Conservation (phyloP, 2,797 vertebrate genomes). For the Ctenopoma kingsleyae region DNA sequence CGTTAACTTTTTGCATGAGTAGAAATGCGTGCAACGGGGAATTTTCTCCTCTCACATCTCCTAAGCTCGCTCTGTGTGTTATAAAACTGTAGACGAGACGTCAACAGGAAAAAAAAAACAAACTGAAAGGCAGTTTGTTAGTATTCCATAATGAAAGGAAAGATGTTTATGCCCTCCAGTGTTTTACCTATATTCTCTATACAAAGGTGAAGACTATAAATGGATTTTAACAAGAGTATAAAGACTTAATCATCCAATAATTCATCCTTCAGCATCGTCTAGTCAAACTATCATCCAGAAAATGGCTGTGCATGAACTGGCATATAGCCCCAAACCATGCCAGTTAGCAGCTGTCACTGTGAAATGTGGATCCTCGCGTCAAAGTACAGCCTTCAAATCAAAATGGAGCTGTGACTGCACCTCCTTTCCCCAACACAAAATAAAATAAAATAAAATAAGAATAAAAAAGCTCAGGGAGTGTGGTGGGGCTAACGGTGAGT, state of each 20-base stretch:
- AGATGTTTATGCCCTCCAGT: not conserved
- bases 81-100: not conserved
- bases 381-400: constrained; percentile 33
- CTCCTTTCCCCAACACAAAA: not conserved
- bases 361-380: constrained; percentile 40
- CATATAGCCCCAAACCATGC: constrained; percentile 16
- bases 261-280: constrained; percentile 9
- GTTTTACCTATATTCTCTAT: not conserved
- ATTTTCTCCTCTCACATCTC: constrained; percentile 1
- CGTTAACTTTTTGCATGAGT: not conserved
- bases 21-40: not conserved
- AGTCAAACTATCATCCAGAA: constrained; percentile 31
- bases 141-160: not conserved
- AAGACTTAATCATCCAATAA: constrained; percentile 12
- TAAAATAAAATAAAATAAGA: too few species aligned
- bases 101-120: not conserved
- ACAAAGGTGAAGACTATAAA: not conserved
- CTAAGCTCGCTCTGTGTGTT: not conserved
- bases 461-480: not conserved
- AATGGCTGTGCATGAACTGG: constrained; percentile 2
- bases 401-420: constrained; percentile 25
- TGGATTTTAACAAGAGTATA: constrained; percentile 3
- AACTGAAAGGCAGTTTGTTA: not conserved
- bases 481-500: constrained; percentile 21
- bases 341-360: constrained; percentile 22